Conservation (phyloP, 2,888 invertebrate species). For the Volucella bombylans region DNA sequence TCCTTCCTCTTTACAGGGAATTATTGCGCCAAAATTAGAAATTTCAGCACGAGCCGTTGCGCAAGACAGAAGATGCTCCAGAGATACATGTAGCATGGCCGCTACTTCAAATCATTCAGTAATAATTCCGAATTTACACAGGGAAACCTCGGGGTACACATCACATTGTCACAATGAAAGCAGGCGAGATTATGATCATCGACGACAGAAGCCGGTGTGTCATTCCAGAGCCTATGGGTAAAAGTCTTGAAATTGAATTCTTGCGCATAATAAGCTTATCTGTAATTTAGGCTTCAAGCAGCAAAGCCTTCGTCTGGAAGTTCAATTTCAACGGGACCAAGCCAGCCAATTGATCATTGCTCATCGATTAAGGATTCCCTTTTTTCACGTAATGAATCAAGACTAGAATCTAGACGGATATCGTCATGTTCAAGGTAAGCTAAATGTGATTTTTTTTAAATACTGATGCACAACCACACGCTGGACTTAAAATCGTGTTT, state of each 20-base stretch:
- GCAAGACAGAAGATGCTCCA: slow-evolving; percentile 71
- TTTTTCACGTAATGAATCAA: slow-evolving; percentile 52
- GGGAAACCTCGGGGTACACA: neutral
- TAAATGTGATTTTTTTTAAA: neutral
- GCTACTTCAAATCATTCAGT: slow-evolving; percentile 44
- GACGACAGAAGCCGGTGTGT: slow-evolving; percentile 79
- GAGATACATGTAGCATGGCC: slow-evolving; percentile 46
- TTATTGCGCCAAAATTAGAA: slow-evolving; percentile 81
- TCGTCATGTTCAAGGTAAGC: slow-evolving; percentile 77
- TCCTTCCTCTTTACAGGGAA: slow-evolving; percentile 76
- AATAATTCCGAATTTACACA: slow-evolving; percentile 39
- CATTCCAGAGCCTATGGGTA: slow-evolving; percentile 75
- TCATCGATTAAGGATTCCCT: slow-evolving; percentile 52
- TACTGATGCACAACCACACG: no score
- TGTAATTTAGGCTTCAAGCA: slow-evolving; percentile 23
- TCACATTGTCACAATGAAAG: slow-evolving; percentile 45
- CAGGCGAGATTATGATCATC: slow-evolving; percentile 65
- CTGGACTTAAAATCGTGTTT: no score
- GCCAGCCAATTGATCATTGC: slow-evolving; percentile 21
- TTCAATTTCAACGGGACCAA: neutral
- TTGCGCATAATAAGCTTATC: neutral
- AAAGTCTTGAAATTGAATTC: neutral
- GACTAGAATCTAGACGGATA: slow-evolving; percentile 72
- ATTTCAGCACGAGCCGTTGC: slow-evolving; percentile 77
- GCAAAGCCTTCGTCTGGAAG: slow-evolving; percentile 45